These are phyloP conservation scores for Diadegma fenestrale DNA, from an alignment of 2,888 invertebrate species.

Conservation along the genomic window DNA sequence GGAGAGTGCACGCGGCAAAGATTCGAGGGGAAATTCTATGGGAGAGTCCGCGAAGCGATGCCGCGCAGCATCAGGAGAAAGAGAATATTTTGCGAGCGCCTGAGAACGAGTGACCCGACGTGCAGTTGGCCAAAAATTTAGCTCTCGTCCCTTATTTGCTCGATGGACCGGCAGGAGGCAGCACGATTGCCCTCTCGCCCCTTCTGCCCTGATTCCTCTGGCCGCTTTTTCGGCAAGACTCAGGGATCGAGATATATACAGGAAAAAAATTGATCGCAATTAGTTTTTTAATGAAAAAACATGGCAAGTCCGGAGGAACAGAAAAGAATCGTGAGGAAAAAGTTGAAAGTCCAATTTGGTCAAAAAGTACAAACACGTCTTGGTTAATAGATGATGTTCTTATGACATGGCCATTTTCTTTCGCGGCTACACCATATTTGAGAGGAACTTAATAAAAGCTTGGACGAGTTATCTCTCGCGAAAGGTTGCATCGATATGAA, in stretches of 20 bases:
- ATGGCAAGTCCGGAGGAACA: not conserved
- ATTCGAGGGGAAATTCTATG: constrained; percentile 25
- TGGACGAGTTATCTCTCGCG: constrained; percentile 24
- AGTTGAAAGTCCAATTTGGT: constrained; percentile 32
- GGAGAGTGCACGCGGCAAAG: constrained; percentile 25
- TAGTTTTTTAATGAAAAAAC: constrained; percentile 2
- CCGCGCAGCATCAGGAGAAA: not conserved
- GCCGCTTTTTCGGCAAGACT: not conserved
- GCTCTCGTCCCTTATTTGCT: constrained; percentile 49
- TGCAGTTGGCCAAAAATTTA: constrained; percentile 66
- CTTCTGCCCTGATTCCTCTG: not conserved
- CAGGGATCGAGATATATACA: not conserved
- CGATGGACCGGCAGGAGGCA: constrained; percentile 3
- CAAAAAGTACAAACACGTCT: constrained; percentile 35
- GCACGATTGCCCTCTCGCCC: not conserved
- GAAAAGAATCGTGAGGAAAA: not conserved
- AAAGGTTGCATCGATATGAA: constrained; percentile 26
- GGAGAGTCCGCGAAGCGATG: not conserved
- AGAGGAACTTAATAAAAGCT: constrained; percentile 54
- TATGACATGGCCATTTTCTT: constrained; percentile 25
- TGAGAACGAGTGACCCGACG: constrained; percentile 66
- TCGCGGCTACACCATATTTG: constrained; percentile 40
- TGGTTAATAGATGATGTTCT: constrained; percentile 17
- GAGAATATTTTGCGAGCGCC: constrained; percentile 45
- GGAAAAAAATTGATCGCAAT: not conserved